Evolutionary conservation across 2,888 invertebrate genomes (phyloP).

Genomic region (Leptinotarsa tumamoca): DNA sequence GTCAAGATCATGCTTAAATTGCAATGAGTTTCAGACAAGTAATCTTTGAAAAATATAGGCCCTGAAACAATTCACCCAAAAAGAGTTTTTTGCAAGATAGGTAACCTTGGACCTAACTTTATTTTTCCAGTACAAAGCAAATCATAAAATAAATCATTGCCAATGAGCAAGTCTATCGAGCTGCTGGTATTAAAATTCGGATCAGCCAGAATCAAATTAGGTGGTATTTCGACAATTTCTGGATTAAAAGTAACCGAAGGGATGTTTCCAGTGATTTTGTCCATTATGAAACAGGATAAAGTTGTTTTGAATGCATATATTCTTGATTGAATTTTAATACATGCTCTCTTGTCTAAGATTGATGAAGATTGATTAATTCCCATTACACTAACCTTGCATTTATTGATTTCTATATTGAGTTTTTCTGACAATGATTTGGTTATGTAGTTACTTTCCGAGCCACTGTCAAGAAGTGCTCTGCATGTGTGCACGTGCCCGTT

Average conservation of each 20-base stretch:
- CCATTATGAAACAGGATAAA: not conserved
- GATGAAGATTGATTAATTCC: constrained; percentile 17
- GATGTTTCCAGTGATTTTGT: constrained; percentile 16
- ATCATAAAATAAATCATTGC: not conserved
- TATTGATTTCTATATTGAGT: too few species aligned
- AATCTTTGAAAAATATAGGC: not conserved
- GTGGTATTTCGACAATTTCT: not conserved
- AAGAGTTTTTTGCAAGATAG: not conserved
- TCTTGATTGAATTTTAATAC: not conserved
- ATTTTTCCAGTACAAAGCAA: too few species aligned
- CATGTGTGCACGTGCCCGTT: too few species aligned
- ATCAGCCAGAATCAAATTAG: constrained; percentile 4
- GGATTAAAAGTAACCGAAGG: not conserved
- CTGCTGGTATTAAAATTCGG: not conserved
- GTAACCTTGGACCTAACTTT: too few species aligned
- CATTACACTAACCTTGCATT: not conserved
- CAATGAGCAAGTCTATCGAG: constrained; percentile 6
- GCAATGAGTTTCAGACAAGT: not conserved
- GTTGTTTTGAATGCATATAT: not conserved
- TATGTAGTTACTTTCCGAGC: too few species aligned
- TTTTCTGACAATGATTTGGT: too few species aligned
- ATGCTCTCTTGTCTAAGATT: not conserved
- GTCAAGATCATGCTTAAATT: not conserved
- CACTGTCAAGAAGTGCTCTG: too few species aligned
- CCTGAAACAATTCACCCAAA: constrained; percentile 6